Evolutionary conservation across 2,797 vertebrate species (phyloP), one percentile per base, ranked within the genome.

Genomic region (Adelosebastes latens): DNA sequence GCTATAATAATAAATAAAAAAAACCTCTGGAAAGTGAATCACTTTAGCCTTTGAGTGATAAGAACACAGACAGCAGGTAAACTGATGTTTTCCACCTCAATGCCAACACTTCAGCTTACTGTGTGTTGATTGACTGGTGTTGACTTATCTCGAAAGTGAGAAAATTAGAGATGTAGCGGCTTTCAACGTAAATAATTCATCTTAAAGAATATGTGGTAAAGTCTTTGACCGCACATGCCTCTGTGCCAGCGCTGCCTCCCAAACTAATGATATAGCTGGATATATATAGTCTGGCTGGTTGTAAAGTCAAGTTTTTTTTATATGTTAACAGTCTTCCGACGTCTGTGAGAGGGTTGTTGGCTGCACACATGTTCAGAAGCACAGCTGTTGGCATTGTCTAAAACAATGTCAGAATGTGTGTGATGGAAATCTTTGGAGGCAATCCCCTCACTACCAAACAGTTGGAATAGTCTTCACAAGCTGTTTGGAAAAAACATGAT

Each of bases 351-450:
- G 32, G 34, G 3, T 29, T 67, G 65, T 71, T 78, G 81, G 75
- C 81, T 49, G 49, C 65, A 56, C 56, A 74, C 72, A 53, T 77
- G 72, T 71, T 46, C 53, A 72, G 71, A 80, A 72, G 64, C 74
- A 72, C 76, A 84, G 73, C 75, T 78, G 79, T 22, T 89, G 82
- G 65, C 75, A 68, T 59, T 31, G 63, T 71, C 42, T 69, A 3
- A 79, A 84, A 72, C 71, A 36, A 64, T 58, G 63, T 87, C 82
- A 76, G 60, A 79, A 79, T 34, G 79, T 72, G 66, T 72, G 66
- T 31, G 81, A 82, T 59, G 39, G 66, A 74, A 84, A 67, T 78
- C 65, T 83, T 71, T 84, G 27, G 27, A 52, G 61, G 66, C 60
- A 75, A 56, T 63, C 42, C 42, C 70, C 49, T 73, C 72, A 36